Evolutionary conservation across 2,797 vertebrate genomes (phyloP), one percentile per base, ranked within the genome.

Genomic region (Pseudochaenichthys georgianus): DNA sequence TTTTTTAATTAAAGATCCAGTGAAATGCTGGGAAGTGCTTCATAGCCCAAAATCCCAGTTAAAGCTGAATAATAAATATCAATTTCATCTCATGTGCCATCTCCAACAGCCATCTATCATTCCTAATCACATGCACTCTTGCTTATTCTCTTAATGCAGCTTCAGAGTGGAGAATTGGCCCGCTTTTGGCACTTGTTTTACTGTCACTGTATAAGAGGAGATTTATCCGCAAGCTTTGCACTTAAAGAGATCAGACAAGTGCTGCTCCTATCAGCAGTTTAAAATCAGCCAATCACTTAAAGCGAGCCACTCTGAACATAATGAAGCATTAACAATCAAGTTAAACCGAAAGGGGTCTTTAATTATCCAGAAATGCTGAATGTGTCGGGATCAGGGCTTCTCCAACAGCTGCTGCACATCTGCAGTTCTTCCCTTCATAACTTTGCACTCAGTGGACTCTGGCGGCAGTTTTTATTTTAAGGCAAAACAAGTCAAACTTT

Each of bases 231-330:
- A 84, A 82, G 85, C 88, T 80, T 91, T 94, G 93, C 94, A 93
- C 94, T 95, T 95, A 95, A 94, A 94, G 83, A 91, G 93, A 94
- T 94, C 92, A 92, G 93, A 94, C 91, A 84, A 80, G 87, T 84
- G 75, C 83, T 93, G 94, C 93, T 88, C 92, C 82, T 91, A 94
- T 96, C 95, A 95, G 95, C 95, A 95, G 86, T 95, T 95, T 95
- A 86, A 38, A 90, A 93, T 93, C 54, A 58, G 85, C 92, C 94
- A 95, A 95, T 95, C 94, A 94, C 94, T 96, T 95, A 95, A 95
- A 94, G 89, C 87, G 3, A 83, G 66, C 84, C 84, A 81, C 92
- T 92, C 83, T 57, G 85, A 91, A 89, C 91, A 93, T 93, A 94
- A 95, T 92, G 90, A 95, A 93, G 89, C 91, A 93, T 95, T 92